A percentile compares a stretch with the other conserved stretches of the same genome.
Evolutionary conservation across 2,113 vertebrate species (phyloP).

Genomic region (Phyllostomus discolor): DNA sequence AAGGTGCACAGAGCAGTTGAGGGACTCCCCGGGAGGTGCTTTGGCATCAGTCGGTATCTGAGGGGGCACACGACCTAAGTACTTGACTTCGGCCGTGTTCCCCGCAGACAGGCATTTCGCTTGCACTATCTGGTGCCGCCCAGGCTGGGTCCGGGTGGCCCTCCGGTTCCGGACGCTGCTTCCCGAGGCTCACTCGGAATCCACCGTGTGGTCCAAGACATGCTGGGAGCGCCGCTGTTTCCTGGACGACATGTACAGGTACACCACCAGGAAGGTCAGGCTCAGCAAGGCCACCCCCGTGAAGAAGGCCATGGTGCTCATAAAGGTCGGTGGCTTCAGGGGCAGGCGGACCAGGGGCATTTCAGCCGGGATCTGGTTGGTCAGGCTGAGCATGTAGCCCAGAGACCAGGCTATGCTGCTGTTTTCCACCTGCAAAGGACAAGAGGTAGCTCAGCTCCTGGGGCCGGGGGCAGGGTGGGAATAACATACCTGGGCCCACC

Average conservation of each 20-base stretch:
- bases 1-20: not conserved
- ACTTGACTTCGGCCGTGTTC: not conserved
- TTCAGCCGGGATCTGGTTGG: constrained; percentile 96
- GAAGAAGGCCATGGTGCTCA: constrained; percentile 87
- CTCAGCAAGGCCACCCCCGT: constrained; percentile 82
- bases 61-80: not conserved
- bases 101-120: not conserved
- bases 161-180: not conserved
- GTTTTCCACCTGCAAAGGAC: constrained; percentile 84
- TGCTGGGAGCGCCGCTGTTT: constrained; percentile 21
- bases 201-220: constrained; percentile 51
- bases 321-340: constrained; percentile 83
- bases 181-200: constrained; percentile 67
- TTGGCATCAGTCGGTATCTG: not conserved
- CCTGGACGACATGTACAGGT: constrained; percentile 54
- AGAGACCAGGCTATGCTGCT: constrained; percentile 94
- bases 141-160: not conserved
- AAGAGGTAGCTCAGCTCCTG: constrained; percentile 2
- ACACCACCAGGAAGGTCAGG: constrained; percentile 81
- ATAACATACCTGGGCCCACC: not conserved
- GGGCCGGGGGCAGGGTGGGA: not conserved
- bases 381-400: constrained; percentile 94
- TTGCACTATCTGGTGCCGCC: not conserved
- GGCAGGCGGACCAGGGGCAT: constrained; percentile 82
- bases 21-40: not conserved